Conservation (phyloP, 2,113 vertebrate genomes). For the Lipophrys pholis region DNA sequence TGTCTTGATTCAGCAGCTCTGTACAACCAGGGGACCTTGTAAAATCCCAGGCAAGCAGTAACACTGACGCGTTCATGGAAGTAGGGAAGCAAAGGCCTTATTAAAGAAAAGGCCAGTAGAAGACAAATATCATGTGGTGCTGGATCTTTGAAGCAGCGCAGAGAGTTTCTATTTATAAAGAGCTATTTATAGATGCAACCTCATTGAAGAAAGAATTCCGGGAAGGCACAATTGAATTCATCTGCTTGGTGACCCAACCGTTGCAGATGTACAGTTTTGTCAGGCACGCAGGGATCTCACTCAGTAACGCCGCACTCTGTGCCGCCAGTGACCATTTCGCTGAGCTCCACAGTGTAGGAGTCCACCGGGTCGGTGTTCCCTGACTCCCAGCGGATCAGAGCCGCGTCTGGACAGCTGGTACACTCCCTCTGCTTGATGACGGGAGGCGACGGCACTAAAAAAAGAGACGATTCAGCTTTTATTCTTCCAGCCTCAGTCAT, state of each 20-base stretch:
- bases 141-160: constrained; percentile 30
- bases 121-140: constrained; percentile 15
- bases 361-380: constrained; percentile 92
- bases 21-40: constrained; percentile 51
- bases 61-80: constrained; percentile 46
- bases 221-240: too few relatives aligned
- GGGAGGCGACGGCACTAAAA: constrained; percentile 89
- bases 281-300: constrained; percentile 53
- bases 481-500: constrained; percentile 1
- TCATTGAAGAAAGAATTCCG: too few relatives aligned
- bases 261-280: too few relatives aligned
- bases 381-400: constrained; percentile 92
- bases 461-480: constrained; percentile 8
- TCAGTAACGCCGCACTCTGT: constrained; percentile 54
- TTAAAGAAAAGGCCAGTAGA: constrained; percentile 19
- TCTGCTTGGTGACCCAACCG: too few relatives aligned
- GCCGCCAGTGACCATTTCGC: constrained; percentile 68
- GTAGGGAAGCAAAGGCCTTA: constrained; percentile 27
- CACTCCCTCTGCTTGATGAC: constrained; percentile 82
- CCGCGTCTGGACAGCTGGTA: constrained; percentile 88
- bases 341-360: constrained; percentile 92
- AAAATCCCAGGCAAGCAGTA: constrained; percentile 45
- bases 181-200: not conserved
- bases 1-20: constrained; percentile 68
- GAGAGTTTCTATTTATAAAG: not conserved